Percentiles rank a stretch among this genome's conserved stretches.
Evolutionary conservation across 2,113 vertebrate species (phyloP).

Genomic region (Ictidomys tridecemlineatus): DNA sequence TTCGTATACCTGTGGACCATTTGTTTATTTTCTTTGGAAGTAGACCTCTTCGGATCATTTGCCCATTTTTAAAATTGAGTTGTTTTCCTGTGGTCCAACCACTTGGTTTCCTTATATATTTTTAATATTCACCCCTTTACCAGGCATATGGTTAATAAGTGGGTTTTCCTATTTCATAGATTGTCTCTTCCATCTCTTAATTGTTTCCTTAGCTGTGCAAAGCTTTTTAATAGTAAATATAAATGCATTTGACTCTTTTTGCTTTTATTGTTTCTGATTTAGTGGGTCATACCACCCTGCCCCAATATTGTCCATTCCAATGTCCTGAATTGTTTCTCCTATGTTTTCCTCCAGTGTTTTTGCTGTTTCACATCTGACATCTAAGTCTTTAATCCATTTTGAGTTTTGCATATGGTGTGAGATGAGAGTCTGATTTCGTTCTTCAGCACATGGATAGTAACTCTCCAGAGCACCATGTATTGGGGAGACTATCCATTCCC

Average conservation of each 20-base stretch:
- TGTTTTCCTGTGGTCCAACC: neutral
- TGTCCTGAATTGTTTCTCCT: neutral
- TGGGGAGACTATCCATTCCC: neutral
- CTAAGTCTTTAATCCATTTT: too few relatives aligned
- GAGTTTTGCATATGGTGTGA: neutral
- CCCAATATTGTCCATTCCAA: neutral
- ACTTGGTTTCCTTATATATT: neutral
- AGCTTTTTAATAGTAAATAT: neutral
- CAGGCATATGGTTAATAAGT: neutral
- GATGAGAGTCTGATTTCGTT: neutral
- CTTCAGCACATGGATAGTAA: neutral
- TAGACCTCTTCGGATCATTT: neutral
- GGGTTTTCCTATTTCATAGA: neutral
- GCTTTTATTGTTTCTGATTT: neutral
- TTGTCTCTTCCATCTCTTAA: neutral
- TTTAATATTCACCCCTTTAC: neutral
- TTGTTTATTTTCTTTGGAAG: neutral
- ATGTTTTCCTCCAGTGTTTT: neutral
- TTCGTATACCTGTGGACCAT: neutral
- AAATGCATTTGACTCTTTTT: neutral
- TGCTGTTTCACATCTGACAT: neutral
- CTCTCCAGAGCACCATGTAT: neutral
- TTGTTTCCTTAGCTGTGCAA: neutral
- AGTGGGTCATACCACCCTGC: too few relatives aligned
- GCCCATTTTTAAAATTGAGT: neutral